Conservation (phyloP, 2,888 invertebrate species). For the Timema podura region DNA sequence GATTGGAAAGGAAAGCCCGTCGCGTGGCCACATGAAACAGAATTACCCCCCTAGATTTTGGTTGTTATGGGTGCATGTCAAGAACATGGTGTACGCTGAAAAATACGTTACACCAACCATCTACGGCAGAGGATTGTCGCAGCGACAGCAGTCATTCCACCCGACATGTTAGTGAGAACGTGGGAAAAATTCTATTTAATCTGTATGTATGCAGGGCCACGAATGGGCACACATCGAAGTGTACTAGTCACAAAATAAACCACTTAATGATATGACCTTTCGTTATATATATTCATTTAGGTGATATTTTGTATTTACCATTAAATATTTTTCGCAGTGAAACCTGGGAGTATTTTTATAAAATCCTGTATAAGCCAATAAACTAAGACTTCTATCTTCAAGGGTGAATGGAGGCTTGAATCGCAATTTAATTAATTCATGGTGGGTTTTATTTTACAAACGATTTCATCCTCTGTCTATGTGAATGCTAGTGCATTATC, state of each 20-base stretch:
- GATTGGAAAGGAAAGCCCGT: not conserved
- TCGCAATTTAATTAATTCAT: no score
- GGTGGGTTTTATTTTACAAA: no score
- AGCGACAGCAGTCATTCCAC: not conserved
- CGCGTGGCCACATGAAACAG: not conserved
- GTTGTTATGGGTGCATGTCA: not conserved
- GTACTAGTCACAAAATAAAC: not conserved
- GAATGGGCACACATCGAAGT: constrained; percentile 7
- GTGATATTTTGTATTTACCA: not conserved
- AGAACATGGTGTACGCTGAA: constrained; percentile 10
- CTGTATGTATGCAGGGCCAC: not conserved
- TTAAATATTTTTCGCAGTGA: no score
- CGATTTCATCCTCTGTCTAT: no score
- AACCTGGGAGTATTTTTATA: no score
- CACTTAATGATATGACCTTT: not conserved
- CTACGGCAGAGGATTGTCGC: not conserved
- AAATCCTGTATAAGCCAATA: no score
- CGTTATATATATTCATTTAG: not conserved
- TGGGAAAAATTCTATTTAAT: not conserved
- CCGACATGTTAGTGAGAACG: not conserved
- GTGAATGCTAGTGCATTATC: no score
- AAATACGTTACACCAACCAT: not conserved
- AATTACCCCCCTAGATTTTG: not conserved
- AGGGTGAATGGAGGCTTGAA: no score
- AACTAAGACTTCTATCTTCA: no score